Base-by-base conservation (phyloP, 2,888 invertebrate genomes). In the Andrena bucephala region DNA sequence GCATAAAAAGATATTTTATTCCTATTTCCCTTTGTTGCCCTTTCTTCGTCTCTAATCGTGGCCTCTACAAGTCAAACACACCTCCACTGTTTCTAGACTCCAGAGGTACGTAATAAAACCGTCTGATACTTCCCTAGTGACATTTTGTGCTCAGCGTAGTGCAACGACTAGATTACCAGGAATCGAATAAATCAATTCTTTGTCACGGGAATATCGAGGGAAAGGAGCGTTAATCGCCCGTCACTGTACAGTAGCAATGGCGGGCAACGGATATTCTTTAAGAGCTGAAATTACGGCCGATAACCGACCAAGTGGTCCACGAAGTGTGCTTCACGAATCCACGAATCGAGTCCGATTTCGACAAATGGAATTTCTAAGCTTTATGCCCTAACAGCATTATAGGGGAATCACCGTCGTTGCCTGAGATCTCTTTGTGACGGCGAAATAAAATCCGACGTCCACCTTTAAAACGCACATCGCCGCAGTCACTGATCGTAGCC, bases 231-330 rank as follows among this genome's bases (percentile, higher is more conserved):
- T 77, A 77, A 77, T 59, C 68, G 57, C 68, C 54, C 57, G 33
- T 10, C 24, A 27, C 59, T 48, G 63, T 66, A 50, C 68, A 67
- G 60, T 69, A 57, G 59, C 52, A 52, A 36, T 59, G 60, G 52
- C 70, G 20, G 16, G 27, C 60, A 52, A 42, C 54, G 74, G 57
- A 76, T 70, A 77, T 70, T 75, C 71, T 69, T 31, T n/a, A 29
- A 27, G 65, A 81, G 57, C 33, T 63, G 70, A 90, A 88, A 89
- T 90, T 90, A 87, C 85, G 72, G 54, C 74, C 71, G 81, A 83
- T 89, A 89, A 88, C 87, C 86, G 85, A 83, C 85, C 80, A 86
- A 83, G 82, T 81, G 85, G 83, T 52, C 72, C 70, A 48, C 66
- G 68, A 77, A 85, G 81, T 66, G 83, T 72, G 42, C 79, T 79